Base-by-base conservation (phyloP, 2,797 vertebrate genomes). In the Chaetodon trifasciatus region DNA sequence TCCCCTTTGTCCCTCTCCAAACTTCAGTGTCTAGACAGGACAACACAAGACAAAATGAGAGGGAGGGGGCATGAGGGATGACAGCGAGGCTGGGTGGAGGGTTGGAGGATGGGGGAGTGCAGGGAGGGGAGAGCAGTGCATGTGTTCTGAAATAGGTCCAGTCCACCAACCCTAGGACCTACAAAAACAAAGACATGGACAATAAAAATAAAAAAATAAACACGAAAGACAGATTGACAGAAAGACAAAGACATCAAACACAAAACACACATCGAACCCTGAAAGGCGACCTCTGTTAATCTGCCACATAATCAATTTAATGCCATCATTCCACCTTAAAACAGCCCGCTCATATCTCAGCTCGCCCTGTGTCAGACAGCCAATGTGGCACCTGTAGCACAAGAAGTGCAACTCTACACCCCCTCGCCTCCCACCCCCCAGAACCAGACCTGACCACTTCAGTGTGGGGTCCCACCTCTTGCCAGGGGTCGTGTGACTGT, bases 141-240 rank as follows among this genome's bases (percentile, higher is more conserved):
- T 78, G 83, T 84, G 91, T 89, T 92, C 78, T 79, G 80, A 93
- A 86, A 91, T 55, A 74, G 84, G 84, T 78, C 84, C 84, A 90
- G 92, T 86, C 82, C 86, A 89, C 88, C 87, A 92, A 94, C 90
- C 88, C 81, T 42, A 84, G 90, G 88, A 95, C 93, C 94, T 95
- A 90, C 1, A 39, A 70, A 74, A 76, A 82, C 58, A 78, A 55
- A 83, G 58, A 74, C 15, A 64, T 40, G 16, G 39, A 12, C 24
- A 1, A 55, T 50, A 3, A 55, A 24, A 75, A 58, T 40, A 55
- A 67, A 74, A 50, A 23, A 74, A 57, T 44, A 50, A 60, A 71
- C 35, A 23, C 32, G 32, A 70, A 13, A 70, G 0, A 8, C 17
- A 57, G 70, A 60, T 39, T 58, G 66, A 82, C 50, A 78, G 15